These are phyloP conservation scores for Puffinus mauretanicus DNA, from an alignment of 2,113 vertebrate genomes.

Conservation along the genomic window DNA sequence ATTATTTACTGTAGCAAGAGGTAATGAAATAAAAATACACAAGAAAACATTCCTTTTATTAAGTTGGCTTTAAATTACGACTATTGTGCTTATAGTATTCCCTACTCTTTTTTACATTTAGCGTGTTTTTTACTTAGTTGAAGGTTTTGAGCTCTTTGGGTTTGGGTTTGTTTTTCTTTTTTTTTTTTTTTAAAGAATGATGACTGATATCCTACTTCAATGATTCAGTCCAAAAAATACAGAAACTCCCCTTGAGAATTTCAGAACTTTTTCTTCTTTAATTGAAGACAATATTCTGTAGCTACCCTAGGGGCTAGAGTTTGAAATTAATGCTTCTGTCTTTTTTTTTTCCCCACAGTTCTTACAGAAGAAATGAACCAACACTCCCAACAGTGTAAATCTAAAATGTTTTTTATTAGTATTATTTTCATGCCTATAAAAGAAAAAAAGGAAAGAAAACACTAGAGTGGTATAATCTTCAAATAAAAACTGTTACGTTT, in stretches of 20 bases:
- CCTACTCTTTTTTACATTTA: not conserved
- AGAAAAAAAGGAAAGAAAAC: not conserved
- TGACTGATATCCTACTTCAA: not conserved
- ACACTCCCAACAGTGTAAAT: not conserved
- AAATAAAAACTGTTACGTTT: not conserved
- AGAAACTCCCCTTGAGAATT: not conserved
- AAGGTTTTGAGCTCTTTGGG: not conserved
- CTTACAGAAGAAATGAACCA: not conserved
- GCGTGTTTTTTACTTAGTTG: not conserved
- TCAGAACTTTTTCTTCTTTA: not conserved
- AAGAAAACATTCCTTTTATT: not conserved
- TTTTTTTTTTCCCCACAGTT: not conserved
- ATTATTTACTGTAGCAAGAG: not conserved
- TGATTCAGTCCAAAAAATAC: not conserved
- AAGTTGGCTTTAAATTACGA: not conserved
- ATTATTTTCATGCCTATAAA: not conserved
- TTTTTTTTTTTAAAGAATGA: not conserved
- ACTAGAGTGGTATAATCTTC: not conserved
- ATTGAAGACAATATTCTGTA: slow-evolving; percentile 28
- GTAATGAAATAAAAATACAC: not conserved
- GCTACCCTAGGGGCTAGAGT: not conserved
- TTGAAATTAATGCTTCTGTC: slow-evolving; percentile 27
- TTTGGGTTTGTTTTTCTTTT: not conserved
- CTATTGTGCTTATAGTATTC: not conserved
- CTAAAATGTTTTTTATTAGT: not conserved